phyloP scores from a whole-genome alignment of 2,797 vertebrate species.

The Vespertilio murinus region DNA sequence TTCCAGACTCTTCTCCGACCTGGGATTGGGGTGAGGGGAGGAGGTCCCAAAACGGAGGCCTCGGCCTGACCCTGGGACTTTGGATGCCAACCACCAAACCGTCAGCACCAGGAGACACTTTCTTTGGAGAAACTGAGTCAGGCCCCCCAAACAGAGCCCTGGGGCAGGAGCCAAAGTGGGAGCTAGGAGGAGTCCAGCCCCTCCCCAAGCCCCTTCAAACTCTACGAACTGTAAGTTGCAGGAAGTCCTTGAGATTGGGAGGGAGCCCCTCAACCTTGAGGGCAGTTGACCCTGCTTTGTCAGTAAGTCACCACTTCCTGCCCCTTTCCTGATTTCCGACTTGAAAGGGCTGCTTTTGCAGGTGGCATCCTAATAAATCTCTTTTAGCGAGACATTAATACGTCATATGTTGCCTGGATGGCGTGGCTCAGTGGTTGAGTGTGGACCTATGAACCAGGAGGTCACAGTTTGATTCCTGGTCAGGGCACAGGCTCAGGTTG shows the following conservation, averaged over 20 bases:
- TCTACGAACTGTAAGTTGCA: neutral
- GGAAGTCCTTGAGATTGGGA: neutral
- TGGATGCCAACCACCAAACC: neutral
- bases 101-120: neutral
- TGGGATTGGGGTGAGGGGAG: neutral
- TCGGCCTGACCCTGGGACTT: neutral
- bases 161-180: neutral
- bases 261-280: neutral
- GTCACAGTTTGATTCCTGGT: no score
- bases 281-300: neutral
- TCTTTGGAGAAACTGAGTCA: slow-evolving; percentile 26
- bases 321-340: neutral
- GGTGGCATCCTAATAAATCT: slow-evolving; percentile 4
- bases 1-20: neutral
- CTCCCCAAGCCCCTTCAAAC: neutral
- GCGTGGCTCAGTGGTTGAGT: no score
- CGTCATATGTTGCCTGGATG: neutral
- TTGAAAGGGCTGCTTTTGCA: neutral
- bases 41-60: neutral
- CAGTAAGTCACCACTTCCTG: neutral
- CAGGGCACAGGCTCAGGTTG: no score
- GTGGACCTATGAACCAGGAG: no score
- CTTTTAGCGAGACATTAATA: neutral
- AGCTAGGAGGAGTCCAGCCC: neutral
- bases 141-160: neutral